A percentile compares a stretch with the other conserved stretches of the same genome.
Conservation (phyloP, 2,888 invertebrate species). For the Argyresthia albistria region DNA sequence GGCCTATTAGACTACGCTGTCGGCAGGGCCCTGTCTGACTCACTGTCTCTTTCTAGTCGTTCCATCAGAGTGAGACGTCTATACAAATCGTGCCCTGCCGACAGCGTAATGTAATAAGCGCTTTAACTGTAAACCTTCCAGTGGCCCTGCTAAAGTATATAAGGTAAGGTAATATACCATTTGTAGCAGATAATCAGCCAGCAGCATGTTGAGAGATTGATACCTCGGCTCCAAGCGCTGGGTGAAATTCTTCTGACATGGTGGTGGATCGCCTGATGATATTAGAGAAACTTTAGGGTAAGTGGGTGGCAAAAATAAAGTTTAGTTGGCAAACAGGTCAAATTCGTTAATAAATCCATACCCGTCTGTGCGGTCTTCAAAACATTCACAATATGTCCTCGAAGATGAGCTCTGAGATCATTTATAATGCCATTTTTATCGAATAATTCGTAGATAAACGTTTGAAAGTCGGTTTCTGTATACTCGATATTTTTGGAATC, state of each 20-base stretch:
- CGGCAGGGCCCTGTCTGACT: no score
- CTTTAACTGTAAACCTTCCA: no score
- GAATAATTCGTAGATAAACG: conserved; percentile 69
- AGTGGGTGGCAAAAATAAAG: no score
- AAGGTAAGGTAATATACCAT: conserved; percentile 31
- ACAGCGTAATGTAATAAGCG: no score
- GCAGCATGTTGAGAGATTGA: conserved; percentile 74
- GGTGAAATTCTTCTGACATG: conserved; percentile 45
- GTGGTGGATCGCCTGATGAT: conserved; percentile 37
- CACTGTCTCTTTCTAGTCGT: no score
- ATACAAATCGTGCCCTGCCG: no score
- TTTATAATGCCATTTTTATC: conserved; percentile 74
- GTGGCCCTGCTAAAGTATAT: no score
- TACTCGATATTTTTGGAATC: conserved; percentile 15
- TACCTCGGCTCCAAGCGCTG: conserved; percentile 59
- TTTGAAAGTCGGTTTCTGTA: conserved; percentile 50
- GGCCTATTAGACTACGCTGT: no score
- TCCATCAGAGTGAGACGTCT: no score
- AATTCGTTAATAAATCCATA: conserved; percentile 12
- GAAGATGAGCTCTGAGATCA: conserved; percentile 71
- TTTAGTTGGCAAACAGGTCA: no score
- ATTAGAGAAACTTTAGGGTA: not conserved
- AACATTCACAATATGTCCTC: conserved; percentile 71
- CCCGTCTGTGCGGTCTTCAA: conserved; percentile 61
- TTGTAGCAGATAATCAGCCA: conserved; percentile 73